A percentile compares a stretch with the other conserved stretches of the same genome.
Evolutionary conservation across 2,113 vertebrate genomes (phyloP).

Genomic region (Dicentrarchus labrax): DNA sequence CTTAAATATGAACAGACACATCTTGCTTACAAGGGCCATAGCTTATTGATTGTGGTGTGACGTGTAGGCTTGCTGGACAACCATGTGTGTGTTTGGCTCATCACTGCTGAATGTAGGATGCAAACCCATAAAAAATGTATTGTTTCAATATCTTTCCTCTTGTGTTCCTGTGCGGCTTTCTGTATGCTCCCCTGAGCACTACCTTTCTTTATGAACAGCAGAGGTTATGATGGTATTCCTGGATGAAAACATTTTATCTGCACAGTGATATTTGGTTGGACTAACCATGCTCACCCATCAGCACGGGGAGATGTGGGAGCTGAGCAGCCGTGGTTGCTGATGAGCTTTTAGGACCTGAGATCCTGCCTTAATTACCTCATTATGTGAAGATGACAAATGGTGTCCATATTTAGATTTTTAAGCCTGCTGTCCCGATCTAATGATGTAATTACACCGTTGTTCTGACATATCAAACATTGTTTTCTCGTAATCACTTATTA

Average conservation of each 20-base stretch:
- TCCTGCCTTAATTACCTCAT: background rate
- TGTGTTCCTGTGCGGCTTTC: background rate
- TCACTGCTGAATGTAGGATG: background rate
- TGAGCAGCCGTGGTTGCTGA: background rate
- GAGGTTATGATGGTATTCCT: background rate
- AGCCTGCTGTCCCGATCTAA: background rate
- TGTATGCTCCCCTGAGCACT: background rate
- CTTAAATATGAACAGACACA: background rate
- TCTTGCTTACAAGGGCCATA: background rate
- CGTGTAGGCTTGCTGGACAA: background rate
- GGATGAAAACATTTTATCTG: slow-evolving; percentile 1
- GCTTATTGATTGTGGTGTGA: background rate
- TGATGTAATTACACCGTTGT: background rate
- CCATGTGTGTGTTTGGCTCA: background rate
- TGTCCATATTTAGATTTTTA: background rate
- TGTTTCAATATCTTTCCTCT: background rate
- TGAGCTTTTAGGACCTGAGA: background rate
- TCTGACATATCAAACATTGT: background rate
- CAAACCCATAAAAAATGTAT: background rate
- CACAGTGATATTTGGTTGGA: background rate
- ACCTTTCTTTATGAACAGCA: background rate
- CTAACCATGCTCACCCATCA: background rate
- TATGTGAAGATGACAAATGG: too few species aligned
- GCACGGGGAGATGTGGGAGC: background rate
- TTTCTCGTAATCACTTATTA: background rate